Percentiles rank a stretch among this genome's conserved stretches.
phyloP scores from a whole-genome alignment of 2,797 vertebrate species.

The Coilia nasus region DNA sequence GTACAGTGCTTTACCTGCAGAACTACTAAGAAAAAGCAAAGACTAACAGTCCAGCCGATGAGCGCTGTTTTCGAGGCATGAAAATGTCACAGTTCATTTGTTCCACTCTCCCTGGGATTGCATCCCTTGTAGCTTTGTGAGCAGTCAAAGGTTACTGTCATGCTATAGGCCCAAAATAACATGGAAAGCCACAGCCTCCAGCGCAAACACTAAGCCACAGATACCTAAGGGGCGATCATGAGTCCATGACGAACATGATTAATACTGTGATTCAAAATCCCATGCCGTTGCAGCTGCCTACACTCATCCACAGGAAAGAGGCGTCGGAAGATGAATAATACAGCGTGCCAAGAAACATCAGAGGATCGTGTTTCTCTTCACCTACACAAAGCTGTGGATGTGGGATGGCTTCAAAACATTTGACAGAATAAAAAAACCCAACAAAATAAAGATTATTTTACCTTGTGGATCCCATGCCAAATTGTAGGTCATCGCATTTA shows the following conservation, averaged over 20 bases:
- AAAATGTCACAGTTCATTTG: conserved; percentile 15
- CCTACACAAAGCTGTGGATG: not conserved
- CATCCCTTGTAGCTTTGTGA: not conserved
- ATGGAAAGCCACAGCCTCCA: not conserved
- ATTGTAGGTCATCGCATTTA: conserved; percentile 95
- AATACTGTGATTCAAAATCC: conserved; percentile 5
- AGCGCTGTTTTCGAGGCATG: not conserved
- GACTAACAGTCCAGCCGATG: not conserved
- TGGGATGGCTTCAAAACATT: not conserved
- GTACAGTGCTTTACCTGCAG: not conserved
- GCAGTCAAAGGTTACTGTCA: conserved; percentile 3
- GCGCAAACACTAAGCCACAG: not conserved
- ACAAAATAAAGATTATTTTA: conserved; percentile 60
- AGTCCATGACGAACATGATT: conserved; percentile 8
- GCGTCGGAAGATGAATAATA: not conserved
- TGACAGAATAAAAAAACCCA: not conserved
- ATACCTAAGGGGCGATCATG: not conserved
- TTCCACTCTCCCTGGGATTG: not conserved
- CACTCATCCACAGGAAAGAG: not conserved
- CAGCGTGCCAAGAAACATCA: not conserved
- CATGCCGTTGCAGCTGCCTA: not conserved
- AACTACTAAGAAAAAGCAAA: not conserved
- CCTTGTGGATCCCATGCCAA: conserved; percentile 99
- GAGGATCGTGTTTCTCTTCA: not conserved
- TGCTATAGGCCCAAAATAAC: not conserved